Evolutionary conservation across 2,113 vertebrate genomes (phyloP).

Genomic region (Circaetus cinerascens): DNA sequence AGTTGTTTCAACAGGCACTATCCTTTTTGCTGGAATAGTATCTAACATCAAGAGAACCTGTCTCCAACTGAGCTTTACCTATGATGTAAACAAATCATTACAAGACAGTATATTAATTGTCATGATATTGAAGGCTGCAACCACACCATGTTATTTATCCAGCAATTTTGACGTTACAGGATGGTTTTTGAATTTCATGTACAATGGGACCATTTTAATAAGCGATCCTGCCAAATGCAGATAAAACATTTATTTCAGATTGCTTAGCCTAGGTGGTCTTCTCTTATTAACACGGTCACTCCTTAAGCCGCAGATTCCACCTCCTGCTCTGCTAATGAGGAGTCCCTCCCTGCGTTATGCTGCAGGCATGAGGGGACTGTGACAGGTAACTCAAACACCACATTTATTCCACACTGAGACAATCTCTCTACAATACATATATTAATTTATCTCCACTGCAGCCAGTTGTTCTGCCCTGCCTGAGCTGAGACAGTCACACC

Average conservation of each 20-base stretch:
- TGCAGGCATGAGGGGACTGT: accelerated
- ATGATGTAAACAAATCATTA: background rate
- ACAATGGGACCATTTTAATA: background rate
- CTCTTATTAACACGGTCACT: accelerated
- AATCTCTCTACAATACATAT: background rate
- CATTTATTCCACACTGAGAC: background rate
- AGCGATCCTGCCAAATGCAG: accelerated
- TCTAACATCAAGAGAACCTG: background rate
- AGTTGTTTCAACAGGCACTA: background rate
- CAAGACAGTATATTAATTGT: accelerated
- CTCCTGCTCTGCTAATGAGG: background rate
- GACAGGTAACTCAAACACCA: background rate
- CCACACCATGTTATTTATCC: background rate
- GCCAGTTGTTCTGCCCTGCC: background rate
- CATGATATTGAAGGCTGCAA: background rate
- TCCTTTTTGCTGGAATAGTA: background rate
- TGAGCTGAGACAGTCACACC: accelerated
- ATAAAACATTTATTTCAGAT: accelerated
- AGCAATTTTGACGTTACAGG: accelerated
- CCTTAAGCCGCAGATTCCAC: background rate
- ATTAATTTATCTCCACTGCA: background rate
- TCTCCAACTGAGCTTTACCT: background rate
- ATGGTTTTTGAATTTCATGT: accelerated
- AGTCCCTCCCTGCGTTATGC: accelerated
- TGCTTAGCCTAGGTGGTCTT: background rate